Evolutionary conservation across 2,113 vertebrate species (phyloP), one percentile per base, ranked within the genome.

Genomic region (Martes martes): DNA sequence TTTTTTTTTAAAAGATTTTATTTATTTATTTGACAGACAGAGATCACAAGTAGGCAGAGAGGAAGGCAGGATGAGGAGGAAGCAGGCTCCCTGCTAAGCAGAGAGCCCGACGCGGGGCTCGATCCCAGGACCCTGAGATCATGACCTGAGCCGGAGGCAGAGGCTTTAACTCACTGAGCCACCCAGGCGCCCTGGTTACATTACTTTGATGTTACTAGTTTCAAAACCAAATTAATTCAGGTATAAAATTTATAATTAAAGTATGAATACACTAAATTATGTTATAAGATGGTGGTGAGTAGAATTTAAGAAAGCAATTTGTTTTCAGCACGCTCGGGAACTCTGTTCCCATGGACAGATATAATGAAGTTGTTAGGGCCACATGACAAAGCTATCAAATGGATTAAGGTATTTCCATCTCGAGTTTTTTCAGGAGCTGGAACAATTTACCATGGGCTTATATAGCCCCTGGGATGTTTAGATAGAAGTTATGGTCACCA

Each of bases 191-290:
- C 39, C 39, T 90, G 36, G 24, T 59, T 85, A 73, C 2, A 65
- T 89, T 57, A 59, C 4, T 82, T 89, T 5, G 1, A 39, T 80
- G 24, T 57, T 74, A 73, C 23, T 88, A 57, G 36, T 61, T 80
- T 91, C 47, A 67, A 95, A 94, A 81, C 14, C 31, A 78, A 67
- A 86, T 78, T 96, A 23, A 92, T 67, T 95, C n/a, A 89, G 85
- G 15, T 90, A 23, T 97, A 39, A 91, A 83, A 69, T 92, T 87
- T 85, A 50, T 83, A 89, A 83, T 7, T 36, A 78, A 94, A 14
- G 59, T 59, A 39, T 65, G n/a, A 95, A 81, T 36, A 79, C 55
- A 47, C 13, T 31, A 42, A 45, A 39, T 52, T 21, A 31, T 67
- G 61, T 57, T 26, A 31, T 67, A 67, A 73, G 74, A 65, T 71